Base-by-base conservation (phyloP, 2,797 vertebrate species). In the Adelosebastes latens region DNA sequence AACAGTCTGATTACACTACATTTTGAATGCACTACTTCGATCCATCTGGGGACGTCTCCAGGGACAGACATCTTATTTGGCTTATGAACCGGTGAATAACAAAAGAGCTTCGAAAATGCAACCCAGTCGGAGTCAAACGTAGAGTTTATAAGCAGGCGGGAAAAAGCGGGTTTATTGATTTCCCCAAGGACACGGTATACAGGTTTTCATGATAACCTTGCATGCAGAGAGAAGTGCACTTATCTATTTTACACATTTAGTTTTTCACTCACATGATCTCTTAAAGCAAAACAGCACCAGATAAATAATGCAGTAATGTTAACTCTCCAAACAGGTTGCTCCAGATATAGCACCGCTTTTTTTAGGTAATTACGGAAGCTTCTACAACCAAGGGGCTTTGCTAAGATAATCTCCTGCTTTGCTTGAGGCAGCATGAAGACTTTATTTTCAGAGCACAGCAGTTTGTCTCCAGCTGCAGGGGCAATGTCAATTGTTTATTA, bases 391-490 rank as follows among this genome's bases (percentile, higher is more conserved):
- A 69, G 63, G 78, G 77, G 88, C 88, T 92, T 91, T 91, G 85
- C 87, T 82, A 25, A 88, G 71, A 89, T 94, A 90, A 94, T 95
- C 90, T 91, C 84, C 83, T 90, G 71, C 85, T 88, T 92, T 82
- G 87, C 92, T 90, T 56, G 59, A 87, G 88, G 91, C 83, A 67
- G 86, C 72, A 84, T 73, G 39, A 83, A 80, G 75, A 84, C 83
- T 89, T 86, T 86, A 91, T 92, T 92, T 92, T 89, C 70, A 73
- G 78, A 87, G 80, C 86, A 78, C 88, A 89, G 87, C 81, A 68
- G 72, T 89, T 84, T 83, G 87, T 89, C 60, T 89, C 46, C 36
- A 71, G 83, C 87, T 90, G 75, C 76, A 78, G 75, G 84, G 69
- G 42, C 73, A 86, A 85, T 79, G 72, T 83, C 74, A 77, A 52